Percentiles rank a stretch among this genome's conserved stretches.
Evolutionary conservation across 2,113 vertebrate species (phyloP).

Genomic region (Spheniscus mendiculus): DNA sequence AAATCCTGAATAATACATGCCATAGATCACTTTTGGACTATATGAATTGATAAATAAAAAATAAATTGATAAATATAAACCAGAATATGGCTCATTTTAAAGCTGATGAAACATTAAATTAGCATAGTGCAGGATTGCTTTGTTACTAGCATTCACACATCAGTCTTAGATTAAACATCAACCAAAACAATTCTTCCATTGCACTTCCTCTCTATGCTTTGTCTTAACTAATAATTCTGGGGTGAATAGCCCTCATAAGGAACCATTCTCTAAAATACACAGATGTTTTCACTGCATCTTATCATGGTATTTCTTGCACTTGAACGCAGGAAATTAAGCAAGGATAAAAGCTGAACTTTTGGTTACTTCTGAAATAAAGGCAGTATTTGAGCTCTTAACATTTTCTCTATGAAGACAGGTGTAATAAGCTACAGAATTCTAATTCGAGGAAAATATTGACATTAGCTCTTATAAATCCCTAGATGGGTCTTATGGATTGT

Average conservation of each 20-base stretch:
- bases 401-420: background rate
- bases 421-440: background rate
- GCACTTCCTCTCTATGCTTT: background rate
- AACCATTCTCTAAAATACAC: background rate
- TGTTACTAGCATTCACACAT: background rate
- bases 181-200: background rate
- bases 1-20: background rate
- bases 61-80: background rate
- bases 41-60: background rate
- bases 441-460: background rate
- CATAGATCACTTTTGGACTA: background rate
- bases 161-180: background rate
- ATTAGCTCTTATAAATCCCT: background rate
- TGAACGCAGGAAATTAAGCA: background rate
- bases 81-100: background rate
- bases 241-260: background rate
- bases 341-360: background rate
- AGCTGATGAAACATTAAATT: background rate
- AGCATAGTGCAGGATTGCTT: accelerated
- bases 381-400: background rate
- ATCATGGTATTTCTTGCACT: background rate
- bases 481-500: background rate
- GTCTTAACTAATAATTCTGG: background rate
- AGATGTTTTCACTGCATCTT: background rate
- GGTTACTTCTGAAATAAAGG: background rate